Evolutionary conservation across 2,113 vertebrate genomes (phyloP), one percentile per base, ranked within the genome.

Genomic region (Gymnocephalus cernua): DNA sequence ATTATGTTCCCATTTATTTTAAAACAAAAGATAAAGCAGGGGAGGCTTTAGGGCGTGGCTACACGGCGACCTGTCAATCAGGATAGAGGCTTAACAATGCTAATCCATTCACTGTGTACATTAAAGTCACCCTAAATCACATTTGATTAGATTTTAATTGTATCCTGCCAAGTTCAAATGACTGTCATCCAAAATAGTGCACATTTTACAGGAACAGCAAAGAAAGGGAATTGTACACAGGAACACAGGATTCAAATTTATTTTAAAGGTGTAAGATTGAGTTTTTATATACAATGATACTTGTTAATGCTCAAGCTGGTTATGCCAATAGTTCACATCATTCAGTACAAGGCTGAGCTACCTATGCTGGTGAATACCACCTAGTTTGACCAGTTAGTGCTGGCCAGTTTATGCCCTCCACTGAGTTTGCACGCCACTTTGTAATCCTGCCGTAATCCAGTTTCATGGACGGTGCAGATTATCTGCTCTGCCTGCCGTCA

Each of bases 391-490:
- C 69, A 48, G 77, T 64, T 35, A 57, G 38, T 23, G 57, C 35
- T 35, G 53, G 58, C 56, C 54, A 72, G 66, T 84, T 85, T 56
- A 51, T 72, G 56, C 77, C 58, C 72, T 86, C 63, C 35, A 32
- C 70, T 66, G 74, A 87, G 80, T 74, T 66, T 73, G 80, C 84
- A 79, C 21, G 59, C 78, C 68, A 6, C 70, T 63, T 53, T 80
- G 54, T 92, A 93, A 94, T 92, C 92, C 86, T 38, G 59, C 67
- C 9, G 38, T 94, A 93, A 93, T 93, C 93, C 89, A 61, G 74
- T 90, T 88, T 88, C 62, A 79, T 45, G 75, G 81, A 78, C 56
- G 80, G 48, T 61, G 74, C 77, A 64, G 92, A 93, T 93, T 88
- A 94, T 89, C 75, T 82, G 70, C 41, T 87, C 80, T 62, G 72